Evolutionary conservation across 2,797 vertebrate species (phyloP).

Genomic region (Pangasius mekongensis): DNA sequence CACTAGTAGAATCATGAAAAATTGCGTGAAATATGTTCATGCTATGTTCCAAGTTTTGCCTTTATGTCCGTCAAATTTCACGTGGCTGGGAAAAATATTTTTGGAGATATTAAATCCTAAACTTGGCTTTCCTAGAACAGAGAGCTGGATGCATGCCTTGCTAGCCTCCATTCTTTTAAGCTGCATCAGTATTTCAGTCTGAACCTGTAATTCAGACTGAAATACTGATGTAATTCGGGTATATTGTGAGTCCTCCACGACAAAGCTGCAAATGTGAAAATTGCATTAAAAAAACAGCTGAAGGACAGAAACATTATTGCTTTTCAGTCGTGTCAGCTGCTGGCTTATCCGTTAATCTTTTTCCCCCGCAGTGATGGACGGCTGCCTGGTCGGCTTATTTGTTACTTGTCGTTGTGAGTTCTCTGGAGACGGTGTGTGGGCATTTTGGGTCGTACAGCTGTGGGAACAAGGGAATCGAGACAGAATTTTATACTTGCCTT

Average conservation of each 20-base stretch:
- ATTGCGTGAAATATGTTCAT: background rate
- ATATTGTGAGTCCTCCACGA: background rate
- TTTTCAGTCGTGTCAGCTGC: slow-evolving; percentile 60
- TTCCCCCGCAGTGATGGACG: slow-evolving; percentile 53
- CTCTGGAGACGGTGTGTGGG: slow-evolving; percentile 16
- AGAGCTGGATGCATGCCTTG: too few relatives aligned
- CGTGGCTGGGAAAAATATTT: background rate
- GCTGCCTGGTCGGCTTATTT: slow-evolving; percentile 45
- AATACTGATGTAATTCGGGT: too few relatives aligned
- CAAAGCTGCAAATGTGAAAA: slow-evolving; percentile 64
- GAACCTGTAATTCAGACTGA: background rate
- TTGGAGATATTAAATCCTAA: background rate
- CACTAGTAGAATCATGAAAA: background rate
- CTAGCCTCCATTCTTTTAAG: background rate
- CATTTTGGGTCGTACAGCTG: background rate
- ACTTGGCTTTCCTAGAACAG: background rate
- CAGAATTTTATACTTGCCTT: background rate
- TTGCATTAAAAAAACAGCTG: slow-evolving; percentile 64
- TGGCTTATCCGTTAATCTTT: slow-evolving; percentile 59
- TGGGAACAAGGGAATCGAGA: background rate
- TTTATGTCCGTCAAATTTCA: background rate
- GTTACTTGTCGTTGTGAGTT: slow-evolving; percentile 52
- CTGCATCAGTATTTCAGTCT: background rate
- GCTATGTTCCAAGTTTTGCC: too few relatives aligned
- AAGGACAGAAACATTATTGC: slow-evolving; percentile 62